A percentile compares a stretch with the other conserved stretches of the same genome.
These are phyloP conservation scores for Minunthozetes semirufus DNA, from an alignment of 2,888 invertebrate genomes.

Conservation along the genomic window DNA sequence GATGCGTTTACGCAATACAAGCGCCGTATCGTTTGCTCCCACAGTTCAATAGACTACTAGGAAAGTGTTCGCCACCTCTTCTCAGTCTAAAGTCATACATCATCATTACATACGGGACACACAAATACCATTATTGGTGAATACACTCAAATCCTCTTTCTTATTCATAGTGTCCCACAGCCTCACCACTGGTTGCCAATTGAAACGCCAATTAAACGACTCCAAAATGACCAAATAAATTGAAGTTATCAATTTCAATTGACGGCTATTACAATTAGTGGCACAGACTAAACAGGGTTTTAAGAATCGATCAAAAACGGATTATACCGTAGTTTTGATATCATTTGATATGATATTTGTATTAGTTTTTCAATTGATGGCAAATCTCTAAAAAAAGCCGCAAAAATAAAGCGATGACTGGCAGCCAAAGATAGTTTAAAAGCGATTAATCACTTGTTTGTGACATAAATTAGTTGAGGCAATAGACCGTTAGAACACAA, in stretches of 20 bases:
- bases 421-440: conserved; percentile 28
- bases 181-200: not conserved
- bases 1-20: conserved; percentile 16
- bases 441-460: conserved; percentile 14
- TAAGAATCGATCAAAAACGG: not conserved
- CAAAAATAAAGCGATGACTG: conserved; percentile 5
- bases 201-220: not conserved
- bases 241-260: too few species aligned
- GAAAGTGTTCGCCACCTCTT: conserved; percentile 21
- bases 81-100: conserved; percentile 12
- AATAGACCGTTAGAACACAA: conserved; percentile 3
- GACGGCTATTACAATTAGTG: too few species aligned
- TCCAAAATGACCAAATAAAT: too few species aligned
- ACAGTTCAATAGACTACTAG: conserved; percentile 24
- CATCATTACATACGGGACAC: conserved; percentile 29
- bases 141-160: not conserved
- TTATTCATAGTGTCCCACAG: not conserved
- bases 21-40: conserved; percentile 5
- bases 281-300: not conserved
- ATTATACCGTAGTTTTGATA: not conserved
- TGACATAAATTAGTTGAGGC: conserved; percentile 31
- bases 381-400: not conserved
- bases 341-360: not conserved
- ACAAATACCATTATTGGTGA: conserved; percentile 7
- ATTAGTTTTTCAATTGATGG: not conserved